A percentile compares a stretch with the other conserved stretches of the same genome.
phyloP scores from a whole-genome alignment of 1,140 invertebrate species.

The Dendroctonus valens region DNA sequence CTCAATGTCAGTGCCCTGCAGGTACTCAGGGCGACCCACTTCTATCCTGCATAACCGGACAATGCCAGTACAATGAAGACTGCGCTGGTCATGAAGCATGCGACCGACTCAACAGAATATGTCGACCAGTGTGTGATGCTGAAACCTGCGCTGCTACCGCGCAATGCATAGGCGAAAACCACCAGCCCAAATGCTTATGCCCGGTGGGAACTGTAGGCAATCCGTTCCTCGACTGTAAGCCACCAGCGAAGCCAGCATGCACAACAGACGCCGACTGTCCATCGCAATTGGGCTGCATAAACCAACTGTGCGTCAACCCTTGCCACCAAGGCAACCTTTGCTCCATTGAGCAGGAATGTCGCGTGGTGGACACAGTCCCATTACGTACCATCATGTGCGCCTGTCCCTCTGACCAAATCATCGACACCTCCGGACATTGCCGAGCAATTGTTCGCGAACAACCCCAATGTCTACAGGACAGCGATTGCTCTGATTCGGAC shows the following conservation, averaged over 20 bases:
- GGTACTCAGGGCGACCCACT: slow-evolving; percentile 83
- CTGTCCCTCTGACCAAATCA: slow-evolving; percentile 72
- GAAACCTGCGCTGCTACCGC: slow-evolving; percentile 75
- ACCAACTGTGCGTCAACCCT: slow-evolving; percentile 72
- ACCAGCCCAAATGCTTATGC: slow-evolving; percentile 78
- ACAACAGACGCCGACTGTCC: slow-evolving; percentile 73
- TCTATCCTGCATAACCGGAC: slow-evolving; percentile 75
- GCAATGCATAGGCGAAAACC: slow-evolving; percentile 68
- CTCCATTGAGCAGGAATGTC: slow-evolving; percentile 70
- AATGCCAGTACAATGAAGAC: slow-evolving; percentile 87
- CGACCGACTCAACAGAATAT: slow-evolving; percentile 79
- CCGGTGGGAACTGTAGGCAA: slow-evolving; percentile 72
- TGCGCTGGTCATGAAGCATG: slow-evolving; percentile 84
- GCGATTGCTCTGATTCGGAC: slow-evolving; percentile 70
- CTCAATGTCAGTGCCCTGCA: slow-evolving; percentile 77
- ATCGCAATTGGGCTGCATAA: slow-evolving; percentile 71
- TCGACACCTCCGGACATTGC: slow-evolving; percentile 63
- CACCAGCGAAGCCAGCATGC: slow-evolving; percentile 58
- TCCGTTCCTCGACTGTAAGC: slow-evolving; percentile 72
- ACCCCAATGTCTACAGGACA: slow-evolving; percentile 66
- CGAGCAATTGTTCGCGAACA: slow-evolving; percentile 55
- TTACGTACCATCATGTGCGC: slow-evolving; percentile 77
- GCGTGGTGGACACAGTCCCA: slow-evolving; percentile 74
- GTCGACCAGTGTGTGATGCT: slow-evolving; percentile 76
- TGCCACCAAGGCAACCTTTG: slow-evolving; percentile 70